These are phyloP conservation scores for Iphiclides podalirius DNA, from an alignment of 2,888 invertebrate genomes.

Conservation along the genomic window DNA sequence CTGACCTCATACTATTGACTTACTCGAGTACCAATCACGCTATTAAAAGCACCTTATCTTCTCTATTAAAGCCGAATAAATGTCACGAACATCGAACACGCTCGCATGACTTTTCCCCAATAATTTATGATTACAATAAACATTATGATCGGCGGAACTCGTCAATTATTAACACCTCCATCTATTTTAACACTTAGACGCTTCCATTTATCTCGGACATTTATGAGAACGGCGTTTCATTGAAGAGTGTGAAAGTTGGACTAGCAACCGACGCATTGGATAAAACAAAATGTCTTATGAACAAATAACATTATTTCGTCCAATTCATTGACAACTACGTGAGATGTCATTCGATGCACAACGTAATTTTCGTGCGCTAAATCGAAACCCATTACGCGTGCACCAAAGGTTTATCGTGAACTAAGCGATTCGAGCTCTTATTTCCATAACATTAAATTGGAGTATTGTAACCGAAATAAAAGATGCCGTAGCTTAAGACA, in stretches of 20 bases:
- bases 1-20: constrained; percentile 19
- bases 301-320: no score
- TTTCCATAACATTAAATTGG: constrained; percentile 2
- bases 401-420: not conserved
- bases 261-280: not conserved
- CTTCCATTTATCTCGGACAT: constrained; percentile 17
- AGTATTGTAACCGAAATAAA: constrained; percentile 12
- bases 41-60: constrained; percentile 21
- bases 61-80: constrained; percentile 22
- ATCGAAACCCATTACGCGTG: not conserved
- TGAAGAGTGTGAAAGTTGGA: constrained; percentile 20
- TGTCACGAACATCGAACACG: constrained; percentile 4
- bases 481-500: constrained; percentile 21
- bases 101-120: constrained; percentile 7
- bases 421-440: not conserved
- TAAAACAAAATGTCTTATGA: no score
- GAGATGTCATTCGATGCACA: no score
- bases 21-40: constrained; percentile 19
- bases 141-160: constrained; percentile 19
- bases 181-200: constrained; percentile 17
- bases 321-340: no score
- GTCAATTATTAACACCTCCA: constrained; percentile 22
- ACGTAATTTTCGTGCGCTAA: not conserved
- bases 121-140: constrained; percentile 21
- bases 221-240: constrained; percentile 15